A percentile compares a stretch with the other conserved stretches of the same genome.
Conservation (phyloP, 2,113 vertebrate species). For the Gnathonemus echidnorhynchus region DNA sequence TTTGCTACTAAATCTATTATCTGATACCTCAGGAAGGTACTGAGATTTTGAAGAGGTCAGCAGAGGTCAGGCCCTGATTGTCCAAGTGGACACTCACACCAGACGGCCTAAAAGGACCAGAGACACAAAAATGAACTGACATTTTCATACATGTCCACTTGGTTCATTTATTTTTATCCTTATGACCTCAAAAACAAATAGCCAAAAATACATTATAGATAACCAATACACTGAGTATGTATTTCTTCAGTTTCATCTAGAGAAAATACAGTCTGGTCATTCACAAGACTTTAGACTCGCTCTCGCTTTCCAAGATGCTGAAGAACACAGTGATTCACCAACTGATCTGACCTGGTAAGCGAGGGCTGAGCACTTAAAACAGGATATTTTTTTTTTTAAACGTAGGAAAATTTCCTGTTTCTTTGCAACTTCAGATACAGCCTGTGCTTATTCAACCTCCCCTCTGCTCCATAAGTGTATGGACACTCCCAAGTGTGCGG, state of each 20-base stretch:
- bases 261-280: slow-evolving; percentile 51
- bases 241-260: slow-evolving; percentile 42
- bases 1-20: background rate
- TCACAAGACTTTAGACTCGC: slow-evolving; percentile 22
- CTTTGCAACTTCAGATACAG: background rate
- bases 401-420: background rate
- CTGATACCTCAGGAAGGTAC: background rate
- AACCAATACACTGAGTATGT: slow-evolving; percentile 53
- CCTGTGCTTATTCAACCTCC: background rate
- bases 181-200: slow-evolving; percentile 48
- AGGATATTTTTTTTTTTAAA: background rate
- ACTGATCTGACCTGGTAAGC: background rate
- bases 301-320: background rate
- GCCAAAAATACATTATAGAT: slow-evolving; percentile 68
- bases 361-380: background rate
- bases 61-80: background rate
- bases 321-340: background rate
- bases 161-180: slow-evolving; percentile 52
- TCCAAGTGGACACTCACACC: background rate
- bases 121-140: background rate
- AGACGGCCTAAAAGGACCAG: background rate
- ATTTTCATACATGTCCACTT: slow-evolving; percentile 16
- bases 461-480: background rate
- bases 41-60: background rate
- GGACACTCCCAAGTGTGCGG: background rate